Conservation (phyloP, 1,140 invertebrate genomes). For the Aphidius ervi region DNA sequence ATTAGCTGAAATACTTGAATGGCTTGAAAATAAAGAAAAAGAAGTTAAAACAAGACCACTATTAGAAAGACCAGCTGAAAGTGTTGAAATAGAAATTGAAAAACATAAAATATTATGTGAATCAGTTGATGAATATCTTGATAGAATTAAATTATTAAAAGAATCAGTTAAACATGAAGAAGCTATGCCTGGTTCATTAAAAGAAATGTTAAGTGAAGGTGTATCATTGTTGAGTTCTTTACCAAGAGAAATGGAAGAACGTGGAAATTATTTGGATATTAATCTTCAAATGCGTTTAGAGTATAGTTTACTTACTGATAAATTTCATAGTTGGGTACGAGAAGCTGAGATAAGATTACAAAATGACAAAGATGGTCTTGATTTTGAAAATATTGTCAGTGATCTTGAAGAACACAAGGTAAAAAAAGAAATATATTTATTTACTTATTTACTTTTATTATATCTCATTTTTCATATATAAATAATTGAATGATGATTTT, state of each 20-base stretch:
- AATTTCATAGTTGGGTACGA: constrained; percentile 78
- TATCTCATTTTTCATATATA: too few species aligned
- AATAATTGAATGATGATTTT: too few species aligned
- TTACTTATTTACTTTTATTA: too few species aligned
- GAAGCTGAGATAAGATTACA: constrained; percentile 76
- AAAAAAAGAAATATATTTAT: too few species aligned
- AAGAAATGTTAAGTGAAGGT: constrained; percentile 80
- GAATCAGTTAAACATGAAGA: constrained; percentile 69
- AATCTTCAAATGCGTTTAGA: constrained; percentile 76
- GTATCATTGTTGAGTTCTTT: constrained; percentile 71
- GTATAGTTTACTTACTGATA: constrained; percentile 68
- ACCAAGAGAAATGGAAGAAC: constrained; percentile 74
- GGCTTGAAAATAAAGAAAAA: constrained; percentile 81
- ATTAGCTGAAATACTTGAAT: constrained; percentile 76
- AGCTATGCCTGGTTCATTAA: constrained; percentile 69
- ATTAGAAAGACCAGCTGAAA: constrained; percentile 71
- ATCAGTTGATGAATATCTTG: constrained; percentile 68
- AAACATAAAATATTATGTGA: constrained; percentile 70
- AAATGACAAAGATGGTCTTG: constrained; percentile 75
- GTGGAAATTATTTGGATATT: constrained; percentile 72
- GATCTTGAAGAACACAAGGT: constrained; percentile 80
- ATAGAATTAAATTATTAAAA: constrained; percentile 65
- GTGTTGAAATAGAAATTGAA: constrained; percentile 75
- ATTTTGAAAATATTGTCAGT: constrained; percentile 78
- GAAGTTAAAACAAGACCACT: constrained; percentile 77